Conservation (phyloP, 2,797 vertebrate genomes). For the Luscinia megarhynchos region DNA sequence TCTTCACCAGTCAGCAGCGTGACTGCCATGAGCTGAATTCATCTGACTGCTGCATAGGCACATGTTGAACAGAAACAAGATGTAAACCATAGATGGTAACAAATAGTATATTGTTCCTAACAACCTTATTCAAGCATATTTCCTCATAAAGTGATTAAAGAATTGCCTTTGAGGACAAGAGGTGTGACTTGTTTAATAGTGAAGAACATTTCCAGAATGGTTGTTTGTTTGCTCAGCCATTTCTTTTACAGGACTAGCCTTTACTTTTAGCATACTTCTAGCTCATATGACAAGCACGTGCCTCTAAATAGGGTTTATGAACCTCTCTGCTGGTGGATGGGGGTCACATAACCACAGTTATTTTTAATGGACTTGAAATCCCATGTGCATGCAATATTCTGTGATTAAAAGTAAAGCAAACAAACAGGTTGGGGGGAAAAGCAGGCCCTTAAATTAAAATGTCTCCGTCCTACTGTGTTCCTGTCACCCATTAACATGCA, state of each 20-base stretch:
- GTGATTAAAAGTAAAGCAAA: constrained; percentile 23
- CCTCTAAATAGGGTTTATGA: not conserved
- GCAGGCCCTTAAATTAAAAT: constrained; percentile 27
- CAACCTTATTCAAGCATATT: not conserved
- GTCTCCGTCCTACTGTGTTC: not conserved
- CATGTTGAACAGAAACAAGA: not conserved
- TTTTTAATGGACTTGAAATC: constrained; percentile 16
- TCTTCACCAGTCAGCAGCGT: not conserved
- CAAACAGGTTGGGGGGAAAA: not conserved
- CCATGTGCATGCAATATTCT: not conserved
- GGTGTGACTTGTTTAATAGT: not conserved
- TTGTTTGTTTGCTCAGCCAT: constrained; percentile 17
- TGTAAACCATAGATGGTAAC: not conserved
- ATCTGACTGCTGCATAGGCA: not conserved
- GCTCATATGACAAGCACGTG: not conserved
- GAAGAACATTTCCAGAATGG: not conserved
- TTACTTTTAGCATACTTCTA: constrained; percentile 9
- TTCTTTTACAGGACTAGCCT: constrained; percentile 22
- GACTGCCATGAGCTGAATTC: not conserved
- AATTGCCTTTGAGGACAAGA: not conserved
- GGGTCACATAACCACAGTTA: not conserved
- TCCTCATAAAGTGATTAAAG: not conserved
- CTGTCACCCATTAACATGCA: constrained; percentile 29
- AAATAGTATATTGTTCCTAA: not conserved
- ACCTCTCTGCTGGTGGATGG: not conserved